These are phyloP conservation scores for Odontomyia ornata DNA, from an alignment of 2,888 invertebrate genomes.

Conservation along the genomic window DNA sequence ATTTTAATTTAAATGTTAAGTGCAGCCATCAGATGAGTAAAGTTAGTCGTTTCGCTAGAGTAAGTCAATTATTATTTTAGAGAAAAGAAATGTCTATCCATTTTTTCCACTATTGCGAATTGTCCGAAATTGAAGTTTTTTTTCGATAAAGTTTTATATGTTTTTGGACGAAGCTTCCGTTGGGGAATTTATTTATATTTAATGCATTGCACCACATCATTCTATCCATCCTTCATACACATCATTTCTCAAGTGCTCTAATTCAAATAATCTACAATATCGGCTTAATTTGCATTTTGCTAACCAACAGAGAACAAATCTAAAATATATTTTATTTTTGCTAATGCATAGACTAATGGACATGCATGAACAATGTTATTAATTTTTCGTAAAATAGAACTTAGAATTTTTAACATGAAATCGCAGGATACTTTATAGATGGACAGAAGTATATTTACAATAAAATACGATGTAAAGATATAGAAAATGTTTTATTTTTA, in stretches of 20 bases:
- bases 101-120: not conserved
- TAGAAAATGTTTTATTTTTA: not conserved
- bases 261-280: not conserved
- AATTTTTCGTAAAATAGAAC: slow-evolving; percentile 29
- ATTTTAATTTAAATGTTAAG: slow-evolving; percentile 38
- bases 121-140: slow-evolving; percentile 2
- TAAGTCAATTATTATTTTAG: slow-evolving; percentile 36
- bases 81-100: not conserved
- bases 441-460: slow-evolving; percentile 44
- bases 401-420: slow-evolving; percentile 25
- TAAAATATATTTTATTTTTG: slow-evolving; percentile 19
- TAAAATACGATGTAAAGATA: slow-evolving; percentile 29
- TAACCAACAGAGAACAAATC: not conserved
- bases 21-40: slow-evolving; percentile 41
- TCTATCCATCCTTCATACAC: not conserved
- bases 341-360: not conserved
- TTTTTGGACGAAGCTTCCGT: not conserved
- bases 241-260: not conserved
- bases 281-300: not conserved
- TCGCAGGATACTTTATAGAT: slow-evolving; percentile 28
- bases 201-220: not conserved
- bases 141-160: not conserved
- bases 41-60: slow-evolving; percentile 32
- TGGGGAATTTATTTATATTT: slow-evolving; percentile 2
- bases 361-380: not conserved